These are phyloP conservation scores for Triplophysa siluroides DNA, from an alignment of 2,113 vertebrate genomes.

Conservation along the genomic window DNA sequence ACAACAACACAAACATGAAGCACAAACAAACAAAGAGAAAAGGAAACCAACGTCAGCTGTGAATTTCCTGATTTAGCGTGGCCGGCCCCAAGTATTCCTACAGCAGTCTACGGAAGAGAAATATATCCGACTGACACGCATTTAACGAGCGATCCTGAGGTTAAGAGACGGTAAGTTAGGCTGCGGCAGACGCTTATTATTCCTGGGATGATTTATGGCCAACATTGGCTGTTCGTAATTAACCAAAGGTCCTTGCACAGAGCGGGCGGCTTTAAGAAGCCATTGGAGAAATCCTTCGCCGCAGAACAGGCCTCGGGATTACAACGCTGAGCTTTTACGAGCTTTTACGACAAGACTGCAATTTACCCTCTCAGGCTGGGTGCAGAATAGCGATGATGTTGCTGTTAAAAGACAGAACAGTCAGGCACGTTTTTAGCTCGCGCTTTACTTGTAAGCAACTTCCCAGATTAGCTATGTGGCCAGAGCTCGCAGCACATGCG, in stretches of 20 bases:
- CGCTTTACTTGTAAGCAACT: slow-evolving; percentile 49
- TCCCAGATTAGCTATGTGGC: slow-evolving; percentile 46
- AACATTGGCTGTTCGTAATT: slow-evolving; percentile 69
- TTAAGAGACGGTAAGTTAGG: slow-evolving; percentile 69
- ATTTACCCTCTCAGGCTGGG: slow-evolving; percentile 54
- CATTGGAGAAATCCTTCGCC: slow-evolving; percentile 63
- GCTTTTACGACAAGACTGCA: slow-evolving; percentile 56
- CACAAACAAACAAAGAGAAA: slow-evolving; percentile 40
- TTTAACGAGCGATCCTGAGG: slow-evolving; percentile 72
- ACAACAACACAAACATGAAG: slow-evolving; percentile 53
- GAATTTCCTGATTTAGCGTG: slow-evolving; percentile 48
- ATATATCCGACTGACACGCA: slow-evolving; percentile 63
- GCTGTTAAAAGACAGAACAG: slow-evolving; percentile 19
- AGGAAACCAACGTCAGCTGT: slow-evolving; percentile 56
- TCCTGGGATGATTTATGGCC: slow-evolving; percentile 66
- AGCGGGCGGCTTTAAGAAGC: slow-evolving; percentile 65
- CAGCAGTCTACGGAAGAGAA: slow-evolving; percentile 60
- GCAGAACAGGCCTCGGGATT: slow-evolving; percentile 66
- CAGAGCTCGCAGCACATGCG: background rate
- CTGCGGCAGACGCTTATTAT: slow-evolving; percentile 70
- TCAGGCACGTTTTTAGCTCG: slow-evolving; percentile 4
- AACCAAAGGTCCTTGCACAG: slow-evolving; percentile 64
- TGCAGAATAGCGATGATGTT: slow-evolving; percentile 9
- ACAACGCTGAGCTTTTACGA: slow-evolving; percentile 64
- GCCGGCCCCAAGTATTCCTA: slow-evolving; percentile 60